Evolutionary conservation across 2,797 vertebrate species (phyloP).

Genomic region (Mus spretus): DNA sequence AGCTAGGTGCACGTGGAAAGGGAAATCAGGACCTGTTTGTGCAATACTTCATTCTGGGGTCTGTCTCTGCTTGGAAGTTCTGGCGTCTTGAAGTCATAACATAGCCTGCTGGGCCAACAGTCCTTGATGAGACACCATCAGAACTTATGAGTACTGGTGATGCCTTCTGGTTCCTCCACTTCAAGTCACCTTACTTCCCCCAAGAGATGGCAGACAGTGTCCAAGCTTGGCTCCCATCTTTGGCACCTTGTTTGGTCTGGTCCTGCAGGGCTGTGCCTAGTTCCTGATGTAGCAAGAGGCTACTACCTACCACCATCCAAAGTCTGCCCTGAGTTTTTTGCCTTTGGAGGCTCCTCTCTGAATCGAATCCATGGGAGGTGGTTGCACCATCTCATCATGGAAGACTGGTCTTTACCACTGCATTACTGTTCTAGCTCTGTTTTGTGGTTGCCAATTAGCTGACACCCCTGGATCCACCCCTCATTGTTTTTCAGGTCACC

Average conservation of each 20-base stretch:
- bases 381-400: accelerated
- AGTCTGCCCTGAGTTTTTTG: not conserved
- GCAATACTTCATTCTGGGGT: not conserved
- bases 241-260: not conserved
- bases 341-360: not conserved
- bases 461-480: not conserved
- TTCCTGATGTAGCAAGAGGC: not conserved
- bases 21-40: not conserved
- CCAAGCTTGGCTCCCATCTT: too few relatives aligned
- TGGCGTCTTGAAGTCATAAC: not conserved
- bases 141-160: not conserved
- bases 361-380: not conserved
- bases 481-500: not conserved
- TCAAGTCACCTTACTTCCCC: not conserved
- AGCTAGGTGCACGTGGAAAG: not conserved
- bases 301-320: not conserved
- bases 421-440: not conserved
- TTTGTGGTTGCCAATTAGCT: not conserved
- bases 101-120: not conserved
- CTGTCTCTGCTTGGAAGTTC: not conserved
- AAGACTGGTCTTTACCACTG: not conserved
- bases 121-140: not conserved
- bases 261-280: not conserved
- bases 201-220: not conserved
- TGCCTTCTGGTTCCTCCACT: not conserved